Conservation (phyloP, 2,113 vertebrate species). For the Phyllostomus hastatus region DNA sequence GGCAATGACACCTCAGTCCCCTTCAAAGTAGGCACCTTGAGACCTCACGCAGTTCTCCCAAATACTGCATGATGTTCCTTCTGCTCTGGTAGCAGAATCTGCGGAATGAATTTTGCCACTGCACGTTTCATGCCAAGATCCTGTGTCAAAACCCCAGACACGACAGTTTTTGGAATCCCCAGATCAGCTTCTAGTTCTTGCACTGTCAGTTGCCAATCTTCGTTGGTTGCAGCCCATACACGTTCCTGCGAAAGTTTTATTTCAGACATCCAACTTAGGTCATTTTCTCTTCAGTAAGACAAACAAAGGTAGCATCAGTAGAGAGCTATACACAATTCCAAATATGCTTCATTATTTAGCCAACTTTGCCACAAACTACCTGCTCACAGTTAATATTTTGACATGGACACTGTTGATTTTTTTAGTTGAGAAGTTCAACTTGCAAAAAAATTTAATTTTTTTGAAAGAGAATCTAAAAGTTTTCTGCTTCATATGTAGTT, state of each 20-base stretch:
- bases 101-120: too few relatives aligned
- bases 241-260: conserved; percentile 86
- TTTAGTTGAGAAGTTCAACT: conserved; percentile 26
- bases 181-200: too few relatives aligned
- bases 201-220: too few relatives aligned
- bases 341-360: conserved; percentile 59
- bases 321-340: conserved; percentile 69
- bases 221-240: too few relatives aligned
- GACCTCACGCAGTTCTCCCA: too few relatives aligned
- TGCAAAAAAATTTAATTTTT: conserved; percentile 10
- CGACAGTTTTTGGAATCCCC: too few relatives aligned
- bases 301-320: conserved; percentile 78
- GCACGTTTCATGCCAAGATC: too few relatives aligned
- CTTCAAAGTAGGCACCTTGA: too few relatives aligned
- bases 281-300: conserved; percentile 80
- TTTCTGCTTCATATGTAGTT: not conserved
- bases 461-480: not conserved
- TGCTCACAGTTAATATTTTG: conserved; percentile 51
- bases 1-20: too few relatives aligned
- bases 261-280: conserved; percentile 83
- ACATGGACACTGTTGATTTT: not conserved
- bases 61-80: too few relatives aligned
- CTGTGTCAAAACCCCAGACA: too few relatives aligned
- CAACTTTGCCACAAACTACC: conserved; percentile 71
- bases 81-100: too few relatives aligned